A percentile compares a stretch with the other conserved stretches of the same genome.
Conservation (phyloP, 2,797 vertebrate species). For the Chrosomus eos region DNA sequence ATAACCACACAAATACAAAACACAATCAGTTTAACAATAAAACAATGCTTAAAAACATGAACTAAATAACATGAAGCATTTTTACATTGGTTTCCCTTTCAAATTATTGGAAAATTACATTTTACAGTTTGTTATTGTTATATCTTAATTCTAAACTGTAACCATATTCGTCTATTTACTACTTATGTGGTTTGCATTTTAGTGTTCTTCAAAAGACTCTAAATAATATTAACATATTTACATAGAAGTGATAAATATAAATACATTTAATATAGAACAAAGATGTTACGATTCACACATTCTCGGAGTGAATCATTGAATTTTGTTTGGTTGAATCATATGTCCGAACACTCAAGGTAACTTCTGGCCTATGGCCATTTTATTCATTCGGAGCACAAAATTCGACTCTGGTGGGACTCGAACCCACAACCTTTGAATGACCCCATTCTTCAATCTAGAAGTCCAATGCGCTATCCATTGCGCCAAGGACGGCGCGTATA, state of each 20-base stretch:
- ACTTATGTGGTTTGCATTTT: not conserved
- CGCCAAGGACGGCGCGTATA: no score
- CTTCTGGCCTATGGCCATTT: not conserved
- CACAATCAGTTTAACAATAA: not conserved
- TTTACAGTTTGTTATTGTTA: not conserved
- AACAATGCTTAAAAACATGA: not conserved
- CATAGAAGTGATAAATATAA: not conserved
- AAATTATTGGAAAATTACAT: not conserved
- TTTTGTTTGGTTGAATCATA: not conserved
- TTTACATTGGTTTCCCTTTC: not conserved
- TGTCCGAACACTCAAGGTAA: not conserved
- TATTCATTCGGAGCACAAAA: not conserved
- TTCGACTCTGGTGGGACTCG: conserved; percentile 86
- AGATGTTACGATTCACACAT: not conserved
- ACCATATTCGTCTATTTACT: not conserved
- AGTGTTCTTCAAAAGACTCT: not conserved
- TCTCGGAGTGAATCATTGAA: not conserved
- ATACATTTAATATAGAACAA: not conserved
- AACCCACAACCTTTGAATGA: conserved; percentile 89
- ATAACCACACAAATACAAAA: not conserved
- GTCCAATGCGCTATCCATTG: conserved; percentile 95
- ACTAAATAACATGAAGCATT: not conserved
- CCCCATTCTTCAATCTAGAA: conserved; percentile 73
- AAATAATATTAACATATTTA: not conserved
- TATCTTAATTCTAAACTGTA: not conserved